Evolutionary conservation across 1,140 invertebrate species (phyloP).

Genomic region (Drosophila melanogaster): DNA sequence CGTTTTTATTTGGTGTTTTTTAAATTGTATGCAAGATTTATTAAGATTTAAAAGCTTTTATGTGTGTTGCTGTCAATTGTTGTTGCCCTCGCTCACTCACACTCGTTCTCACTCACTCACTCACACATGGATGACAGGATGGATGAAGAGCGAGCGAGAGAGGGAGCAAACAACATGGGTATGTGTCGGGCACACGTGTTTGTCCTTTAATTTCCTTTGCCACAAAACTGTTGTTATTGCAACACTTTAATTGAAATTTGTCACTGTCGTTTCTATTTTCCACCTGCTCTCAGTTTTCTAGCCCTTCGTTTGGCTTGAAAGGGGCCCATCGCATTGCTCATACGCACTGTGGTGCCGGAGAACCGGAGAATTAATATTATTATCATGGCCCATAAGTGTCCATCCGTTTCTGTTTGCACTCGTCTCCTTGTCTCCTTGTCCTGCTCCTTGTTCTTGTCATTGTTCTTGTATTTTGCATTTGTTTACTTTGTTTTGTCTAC

Average conservation of each 20-base stretch:
- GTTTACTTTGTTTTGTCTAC: conserved; percentile 16
- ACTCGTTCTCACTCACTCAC: neutral
- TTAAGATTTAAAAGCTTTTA: conserved; percentile 84
- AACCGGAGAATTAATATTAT: conserved; percentile 46
- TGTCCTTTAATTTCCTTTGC: conserved; percentile 51
- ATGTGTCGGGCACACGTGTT: conserved; percentile 30
- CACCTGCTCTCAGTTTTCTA: neutral
- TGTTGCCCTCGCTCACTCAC: conserved; percentile 20
- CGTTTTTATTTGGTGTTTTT: conserved; percentile 57
- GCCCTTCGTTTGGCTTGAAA: neutral
- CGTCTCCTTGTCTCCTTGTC: neutral
- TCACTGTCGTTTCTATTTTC: conserved; percentile 13
- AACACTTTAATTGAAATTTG: conserved; percentile 65
- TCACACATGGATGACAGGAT: conserved; percentile 7
- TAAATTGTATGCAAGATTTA: conserved; percentile 83
- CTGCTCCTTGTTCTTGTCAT: neutral
- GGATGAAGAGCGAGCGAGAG: no score
- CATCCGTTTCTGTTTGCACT: conserved; percentile 2
- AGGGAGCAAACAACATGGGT: neutral
- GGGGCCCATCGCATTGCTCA: conserved; percentile 18
- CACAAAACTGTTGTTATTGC: conserved; percentile 53
- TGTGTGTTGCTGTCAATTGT: conserved; percentile 79
- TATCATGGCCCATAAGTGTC: conserved; percentile 41
- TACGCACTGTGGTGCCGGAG: conserved; percentile 47
- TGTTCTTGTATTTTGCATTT: conserved; percentile 1